Evolutionary conservation across 2,797 vertebrate genomes (phyloP).

Genomic region (Lemur catta): DNA sequence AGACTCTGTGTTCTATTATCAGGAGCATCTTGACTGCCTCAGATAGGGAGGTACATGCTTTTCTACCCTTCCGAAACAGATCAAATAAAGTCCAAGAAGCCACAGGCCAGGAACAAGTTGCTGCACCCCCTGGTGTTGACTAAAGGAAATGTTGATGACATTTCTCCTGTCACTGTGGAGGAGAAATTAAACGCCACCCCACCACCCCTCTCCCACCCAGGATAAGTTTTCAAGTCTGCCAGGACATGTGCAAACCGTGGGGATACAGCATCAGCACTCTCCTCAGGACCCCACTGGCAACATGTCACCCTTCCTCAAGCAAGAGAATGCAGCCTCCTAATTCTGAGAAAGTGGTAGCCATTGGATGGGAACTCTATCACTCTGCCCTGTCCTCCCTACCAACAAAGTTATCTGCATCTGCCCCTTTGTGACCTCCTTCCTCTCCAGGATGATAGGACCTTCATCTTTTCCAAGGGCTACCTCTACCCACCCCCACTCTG

Average conservation of each 20-base stretch:
- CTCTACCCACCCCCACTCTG: neutral
- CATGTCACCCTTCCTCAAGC: neutral
- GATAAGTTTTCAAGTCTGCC: neutral
- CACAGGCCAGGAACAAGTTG: slow-evolving; percentile 17
- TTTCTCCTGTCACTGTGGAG: neutral
- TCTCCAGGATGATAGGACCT: neutral
- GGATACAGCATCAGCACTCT: neutral
- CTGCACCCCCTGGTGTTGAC: slow-evolving; percentile 28
- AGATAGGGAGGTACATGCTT: neutral
- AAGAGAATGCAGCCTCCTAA: neutral
- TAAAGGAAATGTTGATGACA: slow-evolving; percentile 1
- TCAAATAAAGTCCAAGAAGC: slow-evolving; percentile 8
- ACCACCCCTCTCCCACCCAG: fast-evolving
- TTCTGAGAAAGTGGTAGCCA: neutral
- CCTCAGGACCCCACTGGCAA: neutral
- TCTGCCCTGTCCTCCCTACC: neutral
- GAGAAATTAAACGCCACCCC: neutral
- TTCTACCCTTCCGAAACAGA: neutral
- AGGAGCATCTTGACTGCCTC: neutral
- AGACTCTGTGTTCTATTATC: neutral
- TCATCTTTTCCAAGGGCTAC: neutral
- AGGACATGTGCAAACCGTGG: neutral
- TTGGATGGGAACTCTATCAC: neutral
- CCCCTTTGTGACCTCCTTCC: neutral
- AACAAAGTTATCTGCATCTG: neutral